Evolutionary conservation across 2,797 vertebrate genomes (phyloP).

Genomic region (Serranus cabrilla): DNA sequence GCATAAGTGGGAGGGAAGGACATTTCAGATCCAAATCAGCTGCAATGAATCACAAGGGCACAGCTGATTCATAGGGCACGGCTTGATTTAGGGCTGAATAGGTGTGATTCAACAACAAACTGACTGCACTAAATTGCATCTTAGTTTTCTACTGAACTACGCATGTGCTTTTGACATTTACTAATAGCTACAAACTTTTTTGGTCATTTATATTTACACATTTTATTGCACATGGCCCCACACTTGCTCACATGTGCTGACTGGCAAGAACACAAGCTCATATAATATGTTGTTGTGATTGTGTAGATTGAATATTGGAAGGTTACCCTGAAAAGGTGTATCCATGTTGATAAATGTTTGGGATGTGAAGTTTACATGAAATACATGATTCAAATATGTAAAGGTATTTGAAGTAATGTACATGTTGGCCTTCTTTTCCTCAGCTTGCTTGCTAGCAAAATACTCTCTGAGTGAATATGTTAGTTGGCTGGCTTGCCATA

Average conservation of each 20-base stretch:
- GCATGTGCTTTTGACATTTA: conserved; percentile 60
- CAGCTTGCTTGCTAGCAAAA: too few relatives aligned
- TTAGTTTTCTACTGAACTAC: conserved; percentile 13
- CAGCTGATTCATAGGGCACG: conserved; percentile 76
- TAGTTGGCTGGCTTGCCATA: too few relatives aligned
- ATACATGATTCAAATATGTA: background rate
- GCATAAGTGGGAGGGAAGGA: conserved; percentile 69
- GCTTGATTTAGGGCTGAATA: conserved; percentile 61
- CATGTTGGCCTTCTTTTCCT: too few relatives aligned
- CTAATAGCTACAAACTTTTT: conserved; percentile 33
- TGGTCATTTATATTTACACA: conserved; percentile 8
- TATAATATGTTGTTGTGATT: background rate
- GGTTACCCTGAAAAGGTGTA: too few relatives aligned
- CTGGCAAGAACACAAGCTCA: background rate
- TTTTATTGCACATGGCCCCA: conserved; percentile 18
- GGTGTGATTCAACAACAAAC: conserved; percentile 63
- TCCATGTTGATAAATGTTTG: background rate
- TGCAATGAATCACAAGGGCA: conserved; percentile 77
- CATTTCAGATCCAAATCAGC: conserved; percentile 80
- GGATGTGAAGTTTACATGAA: background rate
- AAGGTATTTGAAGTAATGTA: too few relatives aligned
- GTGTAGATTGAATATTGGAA: background rate
- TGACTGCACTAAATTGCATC: conserved; percentile 34
- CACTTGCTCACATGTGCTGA: conserved; percentile 8
- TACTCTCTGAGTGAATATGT: too few relatives aligned